Base-by-base conservation (phyloP, 2,888 invertebrate species). In the Caenorhabditis afra region DNA sequence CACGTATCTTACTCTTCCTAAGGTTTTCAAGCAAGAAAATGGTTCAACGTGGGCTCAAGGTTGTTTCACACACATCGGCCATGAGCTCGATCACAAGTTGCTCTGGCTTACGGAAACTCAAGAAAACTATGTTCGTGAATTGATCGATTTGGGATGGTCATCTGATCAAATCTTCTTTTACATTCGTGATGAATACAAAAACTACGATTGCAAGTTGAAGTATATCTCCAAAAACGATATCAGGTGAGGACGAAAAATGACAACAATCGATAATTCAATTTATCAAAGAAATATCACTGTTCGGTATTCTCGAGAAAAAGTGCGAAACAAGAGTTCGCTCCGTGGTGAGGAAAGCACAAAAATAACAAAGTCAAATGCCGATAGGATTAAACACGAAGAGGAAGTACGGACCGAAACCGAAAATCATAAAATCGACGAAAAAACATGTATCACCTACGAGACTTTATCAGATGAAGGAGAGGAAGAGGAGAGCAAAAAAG, bases 171-270 rank as follows among this genome's bases (percentile, higher is more conserved):
- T 79, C 23, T 74, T 52, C 45, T 68, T 44, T 44, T 74, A 59
- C 39, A 74, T 79, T 22, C 41, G 68, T 3, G 59, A 68, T 1
- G 74, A 79, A 39, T 79, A 79, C 29, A 61, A 70, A 20, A 52
- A 68, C n/a, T 74, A 65, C 45, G 79, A 74, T 37, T 74, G 74
- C 20, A 79, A 79, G 35, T 37, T 79, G 50, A 79, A 79, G 44
- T 70, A 79, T 29, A 58, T 79, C 16, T 65, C 79, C 18, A 79
- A 79, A 16, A 79, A 79, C 55, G 79, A 79, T 58, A 74, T 79
- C 11, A 47, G 79, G 64, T 67, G 35, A 52, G 49, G 7, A n/a
- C 23, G 35, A 35, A 44, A 29, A 3, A 7, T 29, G 29, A n/a
- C 23, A 16, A 35, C 23, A 29, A 3, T 3, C 7, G 29, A 29